phyloP scores from a whole-genome alignment of 2,888 invertebrate genomes.

The Deroplatys truncata region DNA sequence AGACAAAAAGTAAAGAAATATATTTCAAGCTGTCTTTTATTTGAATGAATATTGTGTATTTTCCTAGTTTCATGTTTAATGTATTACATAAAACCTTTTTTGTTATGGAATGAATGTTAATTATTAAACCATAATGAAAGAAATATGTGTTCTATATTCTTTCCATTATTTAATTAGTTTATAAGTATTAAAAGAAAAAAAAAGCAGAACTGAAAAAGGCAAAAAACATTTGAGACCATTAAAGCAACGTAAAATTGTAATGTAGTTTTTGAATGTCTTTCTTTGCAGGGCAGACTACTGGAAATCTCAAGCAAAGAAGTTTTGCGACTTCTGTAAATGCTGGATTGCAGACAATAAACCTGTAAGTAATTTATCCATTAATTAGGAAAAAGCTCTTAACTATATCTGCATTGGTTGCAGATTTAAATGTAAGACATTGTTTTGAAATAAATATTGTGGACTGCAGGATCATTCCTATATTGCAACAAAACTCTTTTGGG shows the following conservation, averaged over 20 bases:
- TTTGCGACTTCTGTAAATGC: constrained; percentile 96
- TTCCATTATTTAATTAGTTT: background rate
- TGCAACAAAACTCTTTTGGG: no score
- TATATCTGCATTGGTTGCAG: no score
- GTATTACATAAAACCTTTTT: background rate
- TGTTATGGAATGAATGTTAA: background rate
- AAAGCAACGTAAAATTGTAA: background rate
- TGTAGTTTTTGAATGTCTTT: background rate
- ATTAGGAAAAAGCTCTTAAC: background rate
- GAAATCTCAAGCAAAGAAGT: constrained; percentile 94
- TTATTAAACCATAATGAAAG: background rate
- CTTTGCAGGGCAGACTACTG: constrained; percentile 84
- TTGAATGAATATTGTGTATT: background rate
- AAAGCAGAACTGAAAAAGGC: background rate
- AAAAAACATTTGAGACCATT: background rate
- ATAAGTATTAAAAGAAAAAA: no score
- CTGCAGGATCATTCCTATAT: no score
- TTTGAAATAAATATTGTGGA: no score
- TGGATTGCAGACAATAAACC: constrained; percentile 98
- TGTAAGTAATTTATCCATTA: constrained; percentile 48
- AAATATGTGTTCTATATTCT: background rate
- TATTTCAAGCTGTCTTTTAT: background rate
- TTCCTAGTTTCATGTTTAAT: background rate
- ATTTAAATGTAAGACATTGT: no score
- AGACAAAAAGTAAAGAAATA: background rate